A percentile compares a stretch with the other conserved stretches of the same genome.
These are phyloP conservation scores for Drosophila rufa DNA, from an alignment of 1,140 invertebrate genomes.

Conservation along the genomic window DNA sequence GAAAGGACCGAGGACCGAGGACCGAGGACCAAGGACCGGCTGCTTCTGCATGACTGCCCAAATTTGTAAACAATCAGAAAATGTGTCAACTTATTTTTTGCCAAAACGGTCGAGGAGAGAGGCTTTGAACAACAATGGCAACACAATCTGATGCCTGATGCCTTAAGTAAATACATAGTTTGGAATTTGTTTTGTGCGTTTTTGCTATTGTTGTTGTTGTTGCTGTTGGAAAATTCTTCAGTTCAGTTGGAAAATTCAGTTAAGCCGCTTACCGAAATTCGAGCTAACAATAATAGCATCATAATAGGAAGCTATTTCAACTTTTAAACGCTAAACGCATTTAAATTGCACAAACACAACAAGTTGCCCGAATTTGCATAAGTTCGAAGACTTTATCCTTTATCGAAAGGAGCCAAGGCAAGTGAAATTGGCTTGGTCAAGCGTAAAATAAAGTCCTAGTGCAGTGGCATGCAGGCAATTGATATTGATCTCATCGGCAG, in stretches of 20 bases:
- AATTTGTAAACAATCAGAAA: conserved; percentile 83
- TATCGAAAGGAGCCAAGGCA: conserved; percentile 16
- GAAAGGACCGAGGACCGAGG: conserved; percentile 1
- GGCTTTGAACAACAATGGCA: conserved; percentile 63
- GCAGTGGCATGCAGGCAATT: conserved; percentile 42
- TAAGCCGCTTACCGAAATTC: conserved; percentile 78
- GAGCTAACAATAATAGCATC: conserved; percentile 70
- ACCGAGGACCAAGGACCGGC: conserved; percentile 34
- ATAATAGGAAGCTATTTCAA: conserved; percentile 66
- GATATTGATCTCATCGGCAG: conserved; percentile 58
- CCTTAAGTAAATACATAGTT: conserved; percentile 81
- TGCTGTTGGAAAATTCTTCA: conserved; percentile 10
- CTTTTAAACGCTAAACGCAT: conserved; percentile 57
- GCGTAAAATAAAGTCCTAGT: conserved; percentile 63
- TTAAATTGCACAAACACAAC: conserved; percentile 56
- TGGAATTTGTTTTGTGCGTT: conserved; percentile 68
- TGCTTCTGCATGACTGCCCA: conserved; percentile 65
- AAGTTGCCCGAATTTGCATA: conserved; percentile 41
- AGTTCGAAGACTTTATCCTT: conserved; percentile 10
- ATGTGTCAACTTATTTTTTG: conserved; percentile 79
- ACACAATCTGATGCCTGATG: conserved; percentile 67
- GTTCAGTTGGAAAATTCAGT: conserved; percentile 68
- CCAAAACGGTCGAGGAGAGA: conserved; percentile 7
- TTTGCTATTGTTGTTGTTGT: conserved; percentile 9
- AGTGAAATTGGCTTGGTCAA: conserved; percentile 56